These are phyloP conservation scores for Dasypogon diadema DNA, from an alignment of 2,888 invertebrate genomes.

Conservation along the genomic window DNA sequence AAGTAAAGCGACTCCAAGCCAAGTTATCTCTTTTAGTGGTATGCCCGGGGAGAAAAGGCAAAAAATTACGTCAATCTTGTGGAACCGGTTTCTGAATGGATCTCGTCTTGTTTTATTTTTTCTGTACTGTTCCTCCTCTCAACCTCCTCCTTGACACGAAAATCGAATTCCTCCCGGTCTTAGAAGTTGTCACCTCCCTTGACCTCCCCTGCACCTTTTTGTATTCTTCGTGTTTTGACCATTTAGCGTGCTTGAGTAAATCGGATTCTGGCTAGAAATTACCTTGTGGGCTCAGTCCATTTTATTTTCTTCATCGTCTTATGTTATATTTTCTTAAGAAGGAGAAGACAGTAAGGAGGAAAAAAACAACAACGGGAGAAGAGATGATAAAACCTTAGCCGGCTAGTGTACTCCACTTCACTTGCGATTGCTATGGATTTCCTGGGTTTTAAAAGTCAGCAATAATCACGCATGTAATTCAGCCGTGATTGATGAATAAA, in stretches of 20 bases:
- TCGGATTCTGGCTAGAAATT: slow-evolving; percentile 36
- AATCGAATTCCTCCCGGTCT: slow-evolving; percentile 37
- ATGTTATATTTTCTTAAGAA: not conserved
- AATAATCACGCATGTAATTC: slow-evolving; percentile 14
- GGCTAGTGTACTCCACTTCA: too few relatives aligned
- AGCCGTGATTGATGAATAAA: slow-evolving; percentile 14
- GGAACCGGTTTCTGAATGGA: slow-evolving; percentile 36
- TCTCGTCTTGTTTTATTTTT: slow-evolving; percentile 32
- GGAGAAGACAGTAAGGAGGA: not conserved
- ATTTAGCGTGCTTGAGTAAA: not conserved
- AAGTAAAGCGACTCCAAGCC: slow-evolving; percentile 7
- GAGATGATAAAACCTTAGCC: not conserved
- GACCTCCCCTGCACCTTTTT: not conserved
- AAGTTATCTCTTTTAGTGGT: slow-evolving; percentile 17
- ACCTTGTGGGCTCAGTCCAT: slow-evolving; percentile 16
- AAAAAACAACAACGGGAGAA: not conserved
- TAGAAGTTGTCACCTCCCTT: not conserved
- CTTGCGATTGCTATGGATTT: slow-evolving; percentile 21
- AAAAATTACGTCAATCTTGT: slow-evolving; percentile 48
- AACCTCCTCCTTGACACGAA: slow-evolving; percentile 20
- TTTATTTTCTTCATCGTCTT: not conserved
- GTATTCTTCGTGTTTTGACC: not conserved
- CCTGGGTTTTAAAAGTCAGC: slow-evolving; percentile 7
- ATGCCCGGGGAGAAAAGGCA: slow-evolving; percentile 36
- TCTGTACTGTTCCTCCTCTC: not conserved